These are phyloP conservation scores for Adelosebastes latens DNA, from an alignment of 2,797 vertebrate species.

Conservation along the genomic window DNA sequence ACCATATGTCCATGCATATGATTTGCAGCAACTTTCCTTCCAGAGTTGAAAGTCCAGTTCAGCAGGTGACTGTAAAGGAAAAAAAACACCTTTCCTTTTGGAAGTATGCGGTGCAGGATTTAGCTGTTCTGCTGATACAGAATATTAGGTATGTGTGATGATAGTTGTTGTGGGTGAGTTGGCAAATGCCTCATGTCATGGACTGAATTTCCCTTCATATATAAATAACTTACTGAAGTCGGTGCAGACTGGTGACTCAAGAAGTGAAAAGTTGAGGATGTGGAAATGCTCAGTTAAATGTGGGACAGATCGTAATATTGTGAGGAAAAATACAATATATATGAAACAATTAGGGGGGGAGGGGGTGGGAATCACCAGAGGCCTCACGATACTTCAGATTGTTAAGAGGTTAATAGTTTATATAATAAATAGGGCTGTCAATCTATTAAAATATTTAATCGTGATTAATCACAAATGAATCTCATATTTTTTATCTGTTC, in stretches of 20 bases:
- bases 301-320: neutral
- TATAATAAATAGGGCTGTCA: no score
- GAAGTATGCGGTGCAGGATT: conserved; percentile 4
- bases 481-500: no score
- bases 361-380: neutral
- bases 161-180: conserved; percentile 50
- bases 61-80: neutral
- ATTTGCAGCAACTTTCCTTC: conserved; percentile 31
- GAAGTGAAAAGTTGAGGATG: conserved; percentile 31
- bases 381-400: neutral
- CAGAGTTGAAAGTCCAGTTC: conserved; percentile 33
- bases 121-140: conserved; percentile 9
- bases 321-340: neutral
- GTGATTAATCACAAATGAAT: no score
- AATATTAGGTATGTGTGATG: conserved; percentile 20
- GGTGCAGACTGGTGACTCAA: conserved; percentile 26
- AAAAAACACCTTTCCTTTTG: neutral
- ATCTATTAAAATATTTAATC: no score
- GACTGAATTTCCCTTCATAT: conserved; percentile 29
- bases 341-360: neutral
- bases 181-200: conserved; percentile 33
- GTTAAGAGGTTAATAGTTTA: no score
- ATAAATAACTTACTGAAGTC: conserved; percentile 50
- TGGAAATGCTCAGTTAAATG: neutral
- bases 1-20: conserved; percentile 25